Evolutionary conservation across 2,888 invertebrate species (phyloP).

Genomic region (Ophion ventricosus): DNA sequence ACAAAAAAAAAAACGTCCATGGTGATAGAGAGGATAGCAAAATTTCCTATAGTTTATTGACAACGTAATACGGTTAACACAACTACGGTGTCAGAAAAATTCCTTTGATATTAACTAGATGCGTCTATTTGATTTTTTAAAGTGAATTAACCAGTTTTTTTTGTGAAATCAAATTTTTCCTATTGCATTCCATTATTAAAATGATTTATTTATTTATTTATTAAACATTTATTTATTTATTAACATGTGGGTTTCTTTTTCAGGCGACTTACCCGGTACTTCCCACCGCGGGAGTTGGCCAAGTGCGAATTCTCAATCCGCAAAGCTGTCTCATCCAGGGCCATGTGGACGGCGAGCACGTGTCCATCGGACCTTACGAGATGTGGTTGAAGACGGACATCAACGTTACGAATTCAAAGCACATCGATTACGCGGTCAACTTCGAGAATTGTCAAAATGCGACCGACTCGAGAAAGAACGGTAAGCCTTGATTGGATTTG

Average conservation of each 20-base stretch:
- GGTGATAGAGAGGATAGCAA: no score
- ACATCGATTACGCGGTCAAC: constrained; percentile 61
- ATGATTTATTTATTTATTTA: no score
- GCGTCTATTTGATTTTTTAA: no score
- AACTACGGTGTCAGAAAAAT: no score
- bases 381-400: constrained; percentile 73
- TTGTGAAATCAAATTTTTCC: no score
- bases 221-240: no score
- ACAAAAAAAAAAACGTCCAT: no score
- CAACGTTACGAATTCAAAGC: not conserved
- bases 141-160: no score
- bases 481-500: constrained; percentile 7
- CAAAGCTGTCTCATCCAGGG: constrained; percentile 73
- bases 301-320: constrained; percentile 89
- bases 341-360: constrained; percentile 56
- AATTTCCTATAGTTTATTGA: no score
- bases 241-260: constrained; percentile 23
- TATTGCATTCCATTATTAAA: no score
- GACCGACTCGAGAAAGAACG: not conserved
- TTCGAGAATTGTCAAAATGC: constrained; percentile 65
- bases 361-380: constrained; percentile 66
- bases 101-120: no score
- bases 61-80: no score
- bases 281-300: constrained; percentile 86
- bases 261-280: constrained; percentile 86